phyloP scores from a whole-genome alignment of 2,113 vertebrate genomes.

The Dromaius novaehollandiae region DNA sequence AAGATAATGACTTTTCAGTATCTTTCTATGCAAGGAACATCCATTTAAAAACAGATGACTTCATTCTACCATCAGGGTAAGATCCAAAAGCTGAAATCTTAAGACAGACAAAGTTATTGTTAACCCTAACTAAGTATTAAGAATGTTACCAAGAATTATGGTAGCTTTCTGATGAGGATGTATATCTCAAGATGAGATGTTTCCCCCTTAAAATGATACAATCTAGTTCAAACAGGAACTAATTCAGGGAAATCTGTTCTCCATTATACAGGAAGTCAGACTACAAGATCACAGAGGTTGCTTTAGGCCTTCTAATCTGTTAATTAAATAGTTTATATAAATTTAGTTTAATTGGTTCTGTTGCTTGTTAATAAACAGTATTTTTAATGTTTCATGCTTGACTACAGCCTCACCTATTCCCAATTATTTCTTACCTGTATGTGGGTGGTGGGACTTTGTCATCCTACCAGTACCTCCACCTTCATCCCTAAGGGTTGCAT shows the following conservation, averaged over 20 bases:
- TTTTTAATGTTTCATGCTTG: not conserved
- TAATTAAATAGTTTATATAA: conserved; percentile 33
- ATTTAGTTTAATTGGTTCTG: not conserved
- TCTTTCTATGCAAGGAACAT: not conserved
- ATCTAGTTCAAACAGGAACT: not conserved
- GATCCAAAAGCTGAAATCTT: not conserved
- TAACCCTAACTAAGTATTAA: not conserved
- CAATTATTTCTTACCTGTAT: not conserved
- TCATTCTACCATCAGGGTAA: not conserved
- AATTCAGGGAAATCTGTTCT: not conserved
- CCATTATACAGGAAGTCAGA: not conserved
- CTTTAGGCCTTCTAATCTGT: conserved; percentile 8
- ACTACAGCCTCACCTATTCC: conserved; percentile 24
- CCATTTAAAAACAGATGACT: not conserved
- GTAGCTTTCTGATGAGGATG: not conserved
- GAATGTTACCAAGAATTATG: not conserved
- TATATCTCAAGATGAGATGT: not conserved
- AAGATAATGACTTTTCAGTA: not conserved
- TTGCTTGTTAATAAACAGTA: conserved; percentile 19
- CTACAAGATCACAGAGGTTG: not conserved
- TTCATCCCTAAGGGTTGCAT: conserved; percentile 14
- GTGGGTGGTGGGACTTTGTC: conserved; percentile 17
- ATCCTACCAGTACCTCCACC: conserved; percentile 23
- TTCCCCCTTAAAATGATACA: not conserved
- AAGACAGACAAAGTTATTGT: not conserved